Evolutionary conservation across 2,888 invertebrate genomes (phyloP).

Genomic region (Drosophila formosana): DNA sequence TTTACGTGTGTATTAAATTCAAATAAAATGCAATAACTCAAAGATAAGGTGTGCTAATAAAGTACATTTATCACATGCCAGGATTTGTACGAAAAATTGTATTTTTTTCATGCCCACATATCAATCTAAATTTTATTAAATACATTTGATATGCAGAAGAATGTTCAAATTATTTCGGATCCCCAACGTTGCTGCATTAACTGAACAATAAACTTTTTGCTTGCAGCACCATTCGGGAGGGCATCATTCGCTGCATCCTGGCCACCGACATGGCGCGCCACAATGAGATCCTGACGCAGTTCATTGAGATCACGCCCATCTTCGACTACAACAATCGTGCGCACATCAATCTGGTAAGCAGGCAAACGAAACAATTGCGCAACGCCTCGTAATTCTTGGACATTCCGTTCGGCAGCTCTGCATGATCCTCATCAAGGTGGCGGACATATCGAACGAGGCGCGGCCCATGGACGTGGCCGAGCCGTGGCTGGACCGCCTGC

Average conservation of each 20-base stretch:
- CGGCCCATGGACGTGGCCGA: conserved; percentile 93
- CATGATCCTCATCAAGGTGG: conserved; percentile 93
- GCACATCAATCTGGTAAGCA: conserved; percentile 90
- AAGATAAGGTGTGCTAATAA: too few species aligned
- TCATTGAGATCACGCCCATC: conserved; percentile 88
- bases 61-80: too few species aligned
- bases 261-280: conserved; percentile 93
- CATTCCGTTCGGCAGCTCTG: conserved; percentile 86
- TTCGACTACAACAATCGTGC: conserved; percentile 90
- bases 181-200: too few species aligned
- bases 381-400: too few species aligned
- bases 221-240: conserved; percentile 89
- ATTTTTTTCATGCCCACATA: too few species aligned
- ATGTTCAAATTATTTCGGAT: too few species aligned
- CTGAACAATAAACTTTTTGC: background rate
- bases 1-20: too few species aligned
- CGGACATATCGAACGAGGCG: conserved; percentile 93
- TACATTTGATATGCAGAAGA: too few species aligned
- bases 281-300: conserved; percentile 91
- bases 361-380: too few species aligned
- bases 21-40: too few species aligned
- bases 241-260: conserved; percentile 91
- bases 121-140: too few species aligned
- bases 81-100: too few species aligned
- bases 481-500: conserved; percentile 91